Conservation (phyloP, 2,888 invertebrate genomes). For the Nomada lathburiana region DNA sequence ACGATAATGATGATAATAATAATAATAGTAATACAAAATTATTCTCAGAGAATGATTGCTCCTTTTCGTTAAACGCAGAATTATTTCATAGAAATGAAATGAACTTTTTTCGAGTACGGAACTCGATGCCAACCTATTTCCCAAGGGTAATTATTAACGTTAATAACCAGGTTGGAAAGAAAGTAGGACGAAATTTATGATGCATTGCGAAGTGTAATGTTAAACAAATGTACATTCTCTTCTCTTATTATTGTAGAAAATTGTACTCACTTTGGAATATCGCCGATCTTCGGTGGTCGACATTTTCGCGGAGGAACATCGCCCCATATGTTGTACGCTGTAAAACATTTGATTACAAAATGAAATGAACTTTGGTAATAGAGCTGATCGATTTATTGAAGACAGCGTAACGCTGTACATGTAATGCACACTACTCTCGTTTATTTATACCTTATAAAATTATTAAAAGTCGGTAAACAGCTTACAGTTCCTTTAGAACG, state of each 20-base stretch:
- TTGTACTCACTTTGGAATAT: slow-evolving; percentile 78
- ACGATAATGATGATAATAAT: no score
- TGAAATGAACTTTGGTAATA: background rate
- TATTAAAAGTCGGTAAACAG: background rate
- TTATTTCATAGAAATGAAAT: no score
- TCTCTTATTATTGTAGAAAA: no score
- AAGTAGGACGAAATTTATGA: no score
- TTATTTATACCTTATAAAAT: background rate
- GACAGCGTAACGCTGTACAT: background rate
- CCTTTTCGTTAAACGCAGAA: no score
- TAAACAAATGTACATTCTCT: no score
- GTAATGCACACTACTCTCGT: background rate
- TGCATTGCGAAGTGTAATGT: no score
- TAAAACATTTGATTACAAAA: slow-evolving; percentile 53
- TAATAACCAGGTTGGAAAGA: no score
- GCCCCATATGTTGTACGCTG: slow-evolving; percentile 78
- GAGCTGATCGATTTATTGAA: background rate
- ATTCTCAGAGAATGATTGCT: background rate
- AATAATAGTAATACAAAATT: background rate
- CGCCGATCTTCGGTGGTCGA: slow-evolving; percentile 80
- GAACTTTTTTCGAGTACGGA: no score
- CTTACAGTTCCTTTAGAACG: no score
- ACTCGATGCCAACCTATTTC: no score
- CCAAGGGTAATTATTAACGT: no score
- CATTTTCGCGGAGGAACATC: slow-evolving; percentile 75